Evolutionary conservation across 1,140 invertebrate species (phyloP).

Genomic region (Diploscapter pachys): DNA sequence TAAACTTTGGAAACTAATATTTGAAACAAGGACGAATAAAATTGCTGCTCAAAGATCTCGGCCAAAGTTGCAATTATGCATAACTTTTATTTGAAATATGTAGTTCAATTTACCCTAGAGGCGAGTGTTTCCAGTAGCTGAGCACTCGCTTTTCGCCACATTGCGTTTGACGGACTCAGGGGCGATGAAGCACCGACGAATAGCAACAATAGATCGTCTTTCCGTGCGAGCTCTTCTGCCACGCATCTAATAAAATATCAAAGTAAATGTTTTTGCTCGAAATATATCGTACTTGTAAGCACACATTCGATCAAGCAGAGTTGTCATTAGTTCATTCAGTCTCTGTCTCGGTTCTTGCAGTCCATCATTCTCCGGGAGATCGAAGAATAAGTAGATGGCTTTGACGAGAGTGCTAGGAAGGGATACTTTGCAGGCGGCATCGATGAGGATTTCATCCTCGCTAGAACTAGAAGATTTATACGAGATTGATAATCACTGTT

Average conservation of each 20-base stretch:
- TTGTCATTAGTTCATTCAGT: conserved; percentile 42
- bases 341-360: conserved; percentile 5
- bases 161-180: conserved; percentile 71
- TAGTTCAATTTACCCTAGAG: conserved; percentile 5
- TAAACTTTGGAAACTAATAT: too few species aligned
- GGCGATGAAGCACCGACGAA: conserved; percentile 89
- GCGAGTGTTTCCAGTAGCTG: conserved; percentile 19
- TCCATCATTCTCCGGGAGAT: conserved; percentile 75
- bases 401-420: conserved; percentile 96
- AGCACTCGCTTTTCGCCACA: conserved; percentile 87
- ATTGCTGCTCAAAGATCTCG: background rate
- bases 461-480: conserved; percentile 38
- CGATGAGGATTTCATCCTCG: conserved; percentile 55
- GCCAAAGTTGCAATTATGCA: too few species aligned
- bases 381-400: conserved; percentile 97
- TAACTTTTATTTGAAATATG: background rate
- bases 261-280: background rate
- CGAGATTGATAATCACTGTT: conserved; percentile 12
- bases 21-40: background rate
- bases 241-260: conserved; percentile 61
- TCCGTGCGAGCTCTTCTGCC: conserved; percentile 88
- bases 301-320: conserved; percentile 87
- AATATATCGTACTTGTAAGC: conserved; percentile 69
- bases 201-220: conserved; percentile 89
- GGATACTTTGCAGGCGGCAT: conserved; percentile 84